Conservation (phyloP, 2,797 vertebrate genomes). For the Cryptoprocta ferox region DNA sequence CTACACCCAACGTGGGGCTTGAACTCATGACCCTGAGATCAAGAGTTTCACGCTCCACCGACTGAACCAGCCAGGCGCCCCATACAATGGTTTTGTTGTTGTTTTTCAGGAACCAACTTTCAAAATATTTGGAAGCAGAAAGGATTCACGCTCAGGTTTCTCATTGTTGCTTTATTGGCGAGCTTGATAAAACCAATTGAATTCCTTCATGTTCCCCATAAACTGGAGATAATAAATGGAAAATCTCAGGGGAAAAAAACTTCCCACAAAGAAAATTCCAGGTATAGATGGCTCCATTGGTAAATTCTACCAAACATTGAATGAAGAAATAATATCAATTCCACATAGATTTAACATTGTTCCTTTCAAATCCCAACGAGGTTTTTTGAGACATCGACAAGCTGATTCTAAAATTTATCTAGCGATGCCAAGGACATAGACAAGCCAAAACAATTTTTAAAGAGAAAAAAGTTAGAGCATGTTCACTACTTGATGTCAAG, state of each 20-base stretch:
- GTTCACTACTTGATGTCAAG: neutral
- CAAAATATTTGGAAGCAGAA: constrained; percentile 48
- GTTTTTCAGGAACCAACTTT: constrained; percentile 24
- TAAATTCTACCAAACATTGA: neutral
- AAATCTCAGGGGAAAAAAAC: neutral
- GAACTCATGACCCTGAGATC: too few relatives aligned
- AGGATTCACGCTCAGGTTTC: constrained; percentile 12
- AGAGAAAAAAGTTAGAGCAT: neutral
- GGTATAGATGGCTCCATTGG: neutral
- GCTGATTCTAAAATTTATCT: neutral
- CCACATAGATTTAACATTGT: neutral
- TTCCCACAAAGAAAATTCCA: neutral
- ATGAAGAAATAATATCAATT: neutral
- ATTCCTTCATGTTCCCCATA: neutral
- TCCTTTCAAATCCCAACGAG: neutral
- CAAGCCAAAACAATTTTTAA: neutral
- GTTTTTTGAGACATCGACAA: neutral
- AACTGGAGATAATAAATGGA: constrained; percentile 31
- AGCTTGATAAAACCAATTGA: constrained; percentile 60
- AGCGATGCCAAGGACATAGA: neutral
- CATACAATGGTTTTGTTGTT: neutral
- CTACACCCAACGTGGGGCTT: too few relatives aligned
- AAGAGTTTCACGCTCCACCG: too few relatives aligned
- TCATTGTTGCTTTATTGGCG: constrained; percentile 27
- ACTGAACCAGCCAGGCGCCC: too few relatives aligned